Conservation (phyloP, 2,888 invertebrate species). For the Latrodectus hesperus region DNA sequence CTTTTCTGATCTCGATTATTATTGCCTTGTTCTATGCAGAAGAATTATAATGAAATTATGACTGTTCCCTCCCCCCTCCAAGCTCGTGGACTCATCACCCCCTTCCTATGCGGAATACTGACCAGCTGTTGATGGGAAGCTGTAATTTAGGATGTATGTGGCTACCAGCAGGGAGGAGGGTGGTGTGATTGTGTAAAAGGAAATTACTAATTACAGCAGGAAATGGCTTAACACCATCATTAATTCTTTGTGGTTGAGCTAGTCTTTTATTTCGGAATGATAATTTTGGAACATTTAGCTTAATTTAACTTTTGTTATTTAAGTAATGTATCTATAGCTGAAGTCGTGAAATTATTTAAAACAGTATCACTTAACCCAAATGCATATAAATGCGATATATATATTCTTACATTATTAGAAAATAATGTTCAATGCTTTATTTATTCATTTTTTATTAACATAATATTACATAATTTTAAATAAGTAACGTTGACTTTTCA, state of each 20-base stretch:
- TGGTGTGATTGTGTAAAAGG: background rate
- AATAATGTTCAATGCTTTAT: too few relatives aligned
- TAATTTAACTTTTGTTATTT: too few relatives aligned
- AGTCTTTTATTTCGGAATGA: too few relatives aligned
- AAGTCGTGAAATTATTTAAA: too few relatives aligned
- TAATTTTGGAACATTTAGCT: too few relatives aligned
- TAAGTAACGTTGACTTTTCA: too few relatives aligned
- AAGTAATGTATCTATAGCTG: too few relatives aligned
- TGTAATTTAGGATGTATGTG: background rate
- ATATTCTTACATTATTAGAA: too few relatives aligned
- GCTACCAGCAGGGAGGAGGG: background rate
- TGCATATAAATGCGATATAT: too few relatives aligned
- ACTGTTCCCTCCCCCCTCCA: slow-evolving; percentile 8
- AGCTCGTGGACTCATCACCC: background rate
- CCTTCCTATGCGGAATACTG: background rate
- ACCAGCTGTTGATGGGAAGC: background rate
- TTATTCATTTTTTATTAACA: too few relatives aligned
- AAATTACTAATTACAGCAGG: background rate
- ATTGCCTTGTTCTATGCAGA: background rate
- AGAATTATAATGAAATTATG: slow-evolving; percentile 17
- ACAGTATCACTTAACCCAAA: too few relatives aligned
- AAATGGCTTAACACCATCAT: background rate
- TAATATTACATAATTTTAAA: too few relatives aligned
- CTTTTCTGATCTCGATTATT: slow-evolving; percentile 51
- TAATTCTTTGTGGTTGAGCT: background rate